A percentile compares a stretch with the other conserved stretches of the same genome.
These are phyloP conservation scores for Ailurus styani DNA, from an alignment of 2,113 vertebrate genomes.

Conservation along the genomic window DNA sequence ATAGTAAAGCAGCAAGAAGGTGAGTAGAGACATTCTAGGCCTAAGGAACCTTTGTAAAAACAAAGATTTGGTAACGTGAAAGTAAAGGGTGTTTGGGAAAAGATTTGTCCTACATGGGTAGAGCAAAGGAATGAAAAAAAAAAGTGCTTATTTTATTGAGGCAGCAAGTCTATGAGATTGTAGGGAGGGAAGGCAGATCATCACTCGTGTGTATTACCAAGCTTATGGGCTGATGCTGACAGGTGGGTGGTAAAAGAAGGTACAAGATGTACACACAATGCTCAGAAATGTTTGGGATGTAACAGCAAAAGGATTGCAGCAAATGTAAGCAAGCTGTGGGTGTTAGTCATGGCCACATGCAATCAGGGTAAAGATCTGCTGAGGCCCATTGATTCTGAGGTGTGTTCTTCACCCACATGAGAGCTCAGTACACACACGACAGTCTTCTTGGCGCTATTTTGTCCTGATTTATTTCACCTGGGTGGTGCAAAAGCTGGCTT, in stretches of 20 bases:
- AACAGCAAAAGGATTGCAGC: neutral
- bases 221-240: conserved; percentile 10
- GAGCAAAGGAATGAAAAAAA: neutral
- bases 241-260: neutral
- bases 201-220: neutral
- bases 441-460: neutral
- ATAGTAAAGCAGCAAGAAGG: neutral
- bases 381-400: conserved; percentile 48
- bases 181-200: neutral
- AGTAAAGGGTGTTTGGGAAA: neutral
- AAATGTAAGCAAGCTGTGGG: neutral
- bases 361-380: conserved; percentile 72
- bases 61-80: conserved; percentile 17
- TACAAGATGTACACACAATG: neutral
- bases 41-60: neutral
- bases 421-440: neutral
- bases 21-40: neutral
- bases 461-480: neutral
- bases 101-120: neutral
- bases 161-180: neutral
- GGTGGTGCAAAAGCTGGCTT: neutral
- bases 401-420: conserved; percentile 22
- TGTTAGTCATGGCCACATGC: conserved; percentile 44
- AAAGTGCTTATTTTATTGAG: conserved; percentile 6
- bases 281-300: neutral